Base-by-base conservation (phyloP, 2,797 vertebrate genomes). In the Sarcoramphus papa region DNA sequence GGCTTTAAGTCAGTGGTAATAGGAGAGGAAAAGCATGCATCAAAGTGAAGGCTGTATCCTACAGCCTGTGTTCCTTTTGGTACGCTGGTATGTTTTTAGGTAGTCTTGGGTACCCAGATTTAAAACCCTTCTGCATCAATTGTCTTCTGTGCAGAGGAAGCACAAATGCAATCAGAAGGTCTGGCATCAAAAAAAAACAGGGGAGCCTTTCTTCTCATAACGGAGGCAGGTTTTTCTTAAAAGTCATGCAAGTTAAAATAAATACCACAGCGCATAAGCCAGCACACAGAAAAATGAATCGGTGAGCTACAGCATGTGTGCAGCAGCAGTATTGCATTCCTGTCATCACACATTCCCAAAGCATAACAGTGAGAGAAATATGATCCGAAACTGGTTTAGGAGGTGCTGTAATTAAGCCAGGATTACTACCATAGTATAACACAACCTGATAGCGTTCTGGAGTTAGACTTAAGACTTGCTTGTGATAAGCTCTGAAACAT, bases 321-420 rank as follows among this genome's bases (percentile, higher is more conserved):
- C 87, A 69, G 47, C 84, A 92, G 87, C 40, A 95, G 89, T 4
- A 2, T 83, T 63, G 78, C 30, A 77, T 94, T 93, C 92, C 81
- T 75, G 92, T 95, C 87, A 84, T 89, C 88, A 24, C 51, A 60
- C 77, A 57, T 88, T 95, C 95, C 90, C 78, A 30, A 89, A 78
- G 85, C 43, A 30, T 23, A 89, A 65, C 94, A 81, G 31, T 24
- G 74, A 40, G 72, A 94, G 88, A 92, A 85, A 95, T 84, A 91
- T 24, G 90, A 95, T 84, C 93, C 33, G 25, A 93, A 82, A 82
- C 79, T 65, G 67, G 70, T 83, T 91, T 87, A 78, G 94, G 86
- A 86, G 73, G 82, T 85, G 88, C 74, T 95, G 73, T 85, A 60
- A 91, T 77, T 95, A 92, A 95, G 85, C 60, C 95, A 88, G 93